Conservation (phyloP, 2,113 vertebrate species). For the Fregata magnificens region DNA sequence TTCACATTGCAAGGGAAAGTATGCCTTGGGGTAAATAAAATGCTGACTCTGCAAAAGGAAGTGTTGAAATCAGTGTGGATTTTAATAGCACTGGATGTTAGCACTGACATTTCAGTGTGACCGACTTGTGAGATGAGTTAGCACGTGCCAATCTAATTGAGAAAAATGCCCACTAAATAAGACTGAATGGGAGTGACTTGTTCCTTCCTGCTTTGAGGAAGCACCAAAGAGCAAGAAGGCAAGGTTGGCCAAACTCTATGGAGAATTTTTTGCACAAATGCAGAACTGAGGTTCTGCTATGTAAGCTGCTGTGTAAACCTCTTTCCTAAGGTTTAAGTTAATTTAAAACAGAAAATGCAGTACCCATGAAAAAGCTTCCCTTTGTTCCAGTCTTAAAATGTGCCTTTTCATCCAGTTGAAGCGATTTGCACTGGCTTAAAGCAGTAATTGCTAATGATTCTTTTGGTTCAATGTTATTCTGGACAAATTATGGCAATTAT, state of each 20-base stretch:
- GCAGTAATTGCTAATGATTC: background rate
- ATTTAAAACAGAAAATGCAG: background rate
- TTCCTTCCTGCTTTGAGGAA: background rate
- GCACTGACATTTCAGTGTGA: background rate
- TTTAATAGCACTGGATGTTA: conserved; percentile 5
- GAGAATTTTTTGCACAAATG: background rate
- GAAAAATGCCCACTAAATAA: background rate
- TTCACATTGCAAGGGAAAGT: background rate
- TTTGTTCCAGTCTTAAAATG: background rate
- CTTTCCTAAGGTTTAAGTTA: background rate
- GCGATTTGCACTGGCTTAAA: background rate
- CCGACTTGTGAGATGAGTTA: background rate
- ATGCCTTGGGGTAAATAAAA: background rate
- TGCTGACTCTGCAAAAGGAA: conserved; percentile 15
- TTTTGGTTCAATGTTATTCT: background rate
- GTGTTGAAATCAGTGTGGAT: background rate
- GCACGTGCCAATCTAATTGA: background rate
- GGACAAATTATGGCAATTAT: conserved; percentile 36
- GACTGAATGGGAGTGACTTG: background rate
- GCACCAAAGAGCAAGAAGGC: background rate
- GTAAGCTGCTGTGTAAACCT: background rate
- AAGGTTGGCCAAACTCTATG: background rate
- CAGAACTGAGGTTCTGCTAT: background rate
- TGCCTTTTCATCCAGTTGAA: background rate
- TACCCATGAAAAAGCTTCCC: background rate